These are phyloP conservation scores for Oxyura jamaicensis DNA, from an alignment of 2,113 vertebrate genomes.

Conservation along the genomic window DNA sequence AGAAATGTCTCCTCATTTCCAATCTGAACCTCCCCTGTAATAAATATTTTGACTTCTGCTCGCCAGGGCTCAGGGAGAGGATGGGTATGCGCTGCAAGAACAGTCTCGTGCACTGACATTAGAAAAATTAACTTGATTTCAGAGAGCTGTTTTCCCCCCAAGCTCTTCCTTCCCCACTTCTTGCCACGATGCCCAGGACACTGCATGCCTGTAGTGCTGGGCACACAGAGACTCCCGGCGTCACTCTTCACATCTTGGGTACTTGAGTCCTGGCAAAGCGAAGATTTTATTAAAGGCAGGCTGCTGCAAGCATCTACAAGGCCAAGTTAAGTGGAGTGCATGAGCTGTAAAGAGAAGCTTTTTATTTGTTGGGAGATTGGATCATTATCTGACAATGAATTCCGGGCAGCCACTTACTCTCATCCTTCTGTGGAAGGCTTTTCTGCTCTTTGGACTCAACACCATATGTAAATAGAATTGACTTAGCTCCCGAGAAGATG, in stretches of 20 bases:
- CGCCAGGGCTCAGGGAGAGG: not conserved
- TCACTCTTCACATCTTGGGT: not conserved
- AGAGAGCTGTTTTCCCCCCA: accelerated
- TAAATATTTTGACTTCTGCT: not conserved
- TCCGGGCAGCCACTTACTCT: not conserved
- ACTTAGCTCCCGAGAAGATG: not conserved
- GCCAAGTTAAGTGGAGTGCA: accelerated
- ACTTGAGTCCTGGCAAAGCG: accelerated
- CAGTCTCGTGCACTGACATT: accelerated
- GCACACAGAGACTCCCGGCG: accelerated
- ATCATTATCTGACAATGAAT: not conserved
- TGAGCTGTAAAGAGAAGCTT: not conserved
- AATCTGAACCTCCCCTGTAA: too few relatives aligned
- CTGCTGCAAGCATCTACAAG: not conserved
- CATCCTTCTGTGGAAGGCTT: not conserved
- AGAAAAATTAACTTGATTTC: not conserved
- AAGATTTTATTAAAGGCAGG: not conserved
- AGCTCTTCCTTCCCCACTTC: not conserved
- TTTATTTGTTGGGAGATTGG: not conserved
- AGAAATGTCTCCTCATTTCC: too few relatives aligned
- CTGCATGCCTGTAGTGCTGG: accelerated
- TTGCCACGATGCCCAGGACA: not conserved
- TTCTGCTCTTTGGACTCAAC: not conserved
- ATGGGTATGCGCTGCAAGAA: not conserved
- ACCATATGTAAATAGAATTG: slow-evolving; percentile 8